Evolutionary conservation across 2,113 vertebrate species (phyloP), one percentile per base, ranked within the genome.

Genomic region (Odobenus rosmarus): DNA sequence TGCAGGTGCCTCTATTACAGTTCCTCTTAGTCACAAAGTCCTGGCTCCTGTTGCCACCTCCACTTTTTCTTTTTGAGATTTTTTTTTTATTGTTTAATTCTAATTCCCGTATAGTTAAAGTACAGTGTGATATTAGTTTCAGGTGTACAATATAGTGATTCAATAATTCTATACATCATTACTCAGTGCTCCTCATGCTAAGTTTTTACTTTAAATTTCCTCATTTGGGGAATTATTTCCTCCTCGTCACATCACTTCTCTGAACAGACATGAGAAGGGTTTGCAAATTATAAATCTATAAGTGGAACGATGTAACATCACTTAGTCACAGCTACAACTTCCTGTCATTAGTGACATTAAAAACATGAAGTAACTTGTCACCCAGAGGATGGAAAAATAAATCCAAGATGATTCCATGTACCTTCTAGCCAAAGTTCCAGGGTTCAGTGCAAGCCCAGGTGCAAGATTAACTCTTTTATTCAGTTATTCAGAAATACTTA

Each of bases 211-310:
- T 94, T 93, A 42, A 94, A 85, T 88, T 94, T 94, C 12, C 51
- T 88, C 84, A 88, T 51, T 55, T 71, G 92, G 19, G 71, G 18
- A 89, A 95, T 94, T 69, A 81, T 97, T 89, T 91, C 46, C 4
- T 83, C 76, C 49, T 97, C 31, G 95, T 95, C 64, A 95, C 9
- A 96, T 80, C 11, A 80, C 21, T 79, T 97, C 89, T 95, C 39
- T 95, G n/a, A 95, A 95, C 39, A 97, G 86, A 92, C n/a, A 67
- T 83, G 64, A 89, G 28, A 93, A 90, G 42, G 36, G 86, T 93
- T 93, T 97, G 53, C 67, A 93, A 31, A 90, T 83, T 80, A 92
- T 80, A 92, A 94, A 97, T 88, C 84, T 97, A 51, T 88, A 95
- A 92, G 76, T 92, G 71, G 6, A 88, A 51, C 33, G 74, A 42